Conservation (phyloP, 37 sponge, comb jelly and placozoan genomes). For the Spongilla lacustris region DNA sequence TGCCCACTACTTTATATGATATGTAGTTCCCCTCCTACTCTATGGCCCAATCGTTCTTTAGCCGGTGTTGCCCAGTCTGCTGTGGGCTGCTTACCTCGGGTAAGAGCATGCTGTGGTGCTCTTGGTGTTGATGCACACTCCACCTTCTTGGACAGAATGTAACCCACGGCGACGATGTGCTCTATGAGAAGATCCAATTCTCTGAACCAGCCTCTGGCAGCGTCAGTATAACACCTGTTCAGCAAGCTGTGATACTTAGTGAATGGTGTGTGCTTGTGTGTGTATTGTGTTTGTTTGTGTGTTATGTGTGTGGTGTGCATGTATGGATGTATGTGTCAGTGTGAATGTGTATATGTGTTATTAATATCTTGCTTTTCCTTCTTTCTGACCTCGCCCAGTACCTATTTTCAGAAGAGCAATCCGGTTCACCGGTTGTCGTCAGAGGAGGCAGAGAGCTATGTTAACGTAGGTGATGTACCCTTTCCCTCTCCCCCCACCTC, state of each 20-base stretch:
- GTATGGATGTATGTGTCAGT: neutral
- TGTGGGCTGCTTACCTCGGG: neutral
- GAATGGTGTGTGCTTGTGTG: constrained; percentile 50
- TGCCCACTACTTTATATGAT: neutral
- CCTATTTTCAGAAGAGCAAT: constrained; percentile 18
- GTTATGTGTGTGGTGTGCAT: neutral
- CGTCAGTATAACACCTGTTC: constrained; percentile 42
- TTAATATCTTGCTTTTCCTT: neutral
- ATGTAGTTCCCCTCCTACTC: neutral
- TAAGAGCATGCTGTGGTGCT: neutral
- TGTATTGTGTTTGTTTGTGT: neutral
- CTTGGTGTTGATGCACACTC: neutral
- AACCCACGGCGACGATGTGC: constrained; percentile 70
- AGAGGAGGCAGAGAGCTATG: constrained; percentile 69
- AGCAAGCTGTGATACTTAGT: constrained; percentile 78
- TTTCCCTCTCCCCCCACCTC: neutral
- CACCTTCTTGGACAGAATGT: constrained; percentile 56
- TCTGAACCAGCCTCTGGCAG: constrained; percentile 8
- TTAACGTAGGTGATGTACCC: constrained; percentile 39
- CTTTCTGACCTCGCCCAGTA: constrained; percentile 13
- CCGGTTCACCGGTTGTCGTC: constrained; percentile 40
- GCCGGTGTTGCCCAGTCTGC: neutral
- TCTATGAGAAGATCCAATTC: constrained; percentile 67
- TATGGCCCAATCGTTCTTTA: neutral
- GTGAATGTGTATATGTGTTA: neutral